These are phyloP conservation scores for Mohoua ochrocephala DNA, from an alignment of 2,113 vertebrate species.

Conservation along the genomic window DNA sequence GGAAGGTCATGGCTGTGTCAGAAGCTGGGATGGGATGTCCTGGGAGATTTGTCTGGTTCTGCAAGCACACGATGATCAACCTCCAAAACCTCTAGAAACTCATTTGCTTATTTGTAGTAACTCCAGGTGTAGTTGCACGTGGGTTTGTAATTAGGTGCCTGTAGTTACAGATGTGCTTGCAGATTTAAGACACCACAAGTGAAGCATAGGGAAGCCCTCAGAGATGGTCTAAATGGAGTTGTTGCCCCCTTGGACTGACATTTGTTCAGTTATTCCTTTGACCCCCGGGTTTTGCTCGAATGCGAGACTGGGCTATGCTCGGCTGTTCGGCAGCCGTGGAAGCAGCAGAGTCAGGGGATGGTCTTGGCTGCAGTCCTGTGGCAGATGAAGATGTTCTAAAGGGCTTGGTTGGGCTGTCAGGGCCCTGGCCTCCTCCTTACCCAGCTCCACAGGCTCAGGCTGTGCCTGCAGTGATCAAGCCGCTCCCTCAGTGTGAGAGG, in stretches of 20 bases:
- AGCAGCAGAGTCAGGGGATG: not conserved
- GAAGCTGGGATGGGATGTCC: not conserved
- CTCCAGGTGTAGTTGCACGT: not conserved
- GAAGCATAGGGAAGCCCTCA: not conserved
- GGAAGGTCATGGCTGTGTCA: fast-evolving
- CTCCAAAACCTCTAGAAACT: not conserved
- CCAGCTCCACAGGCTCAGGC: not conserved
- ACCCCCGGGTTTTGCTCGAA: not conserved
- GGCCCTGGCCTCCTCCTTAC: not conserved
- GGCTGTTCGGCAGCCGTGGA: not conserved
- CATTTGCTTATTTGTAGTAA: not conserved
- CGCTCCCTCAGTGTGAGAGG: not conserved
- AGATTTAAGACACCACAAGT: not conserved
- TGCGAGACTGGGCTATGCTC: fast-evolving
- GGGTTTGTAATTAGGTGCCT: not conserved
- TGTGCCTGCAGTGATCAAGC: not conserved
- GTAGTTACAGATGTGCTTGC: not conserved
- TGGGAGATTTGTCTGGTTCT: not conserved
- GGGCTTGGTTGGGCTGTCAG: not conserved
- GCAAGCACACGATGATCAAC: not conserved
- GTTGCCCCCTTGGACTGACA: not conserved
- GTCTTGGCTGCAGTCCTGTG: not conserved
- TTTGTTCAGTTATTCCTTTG: fast-evolving
- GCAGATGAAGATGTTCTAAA: not conserved
- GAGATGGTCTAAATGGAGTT: not conserved